Conservation (phyloP, 2,113 vertebrate species). For the Nesogale talazaci region DNA sequence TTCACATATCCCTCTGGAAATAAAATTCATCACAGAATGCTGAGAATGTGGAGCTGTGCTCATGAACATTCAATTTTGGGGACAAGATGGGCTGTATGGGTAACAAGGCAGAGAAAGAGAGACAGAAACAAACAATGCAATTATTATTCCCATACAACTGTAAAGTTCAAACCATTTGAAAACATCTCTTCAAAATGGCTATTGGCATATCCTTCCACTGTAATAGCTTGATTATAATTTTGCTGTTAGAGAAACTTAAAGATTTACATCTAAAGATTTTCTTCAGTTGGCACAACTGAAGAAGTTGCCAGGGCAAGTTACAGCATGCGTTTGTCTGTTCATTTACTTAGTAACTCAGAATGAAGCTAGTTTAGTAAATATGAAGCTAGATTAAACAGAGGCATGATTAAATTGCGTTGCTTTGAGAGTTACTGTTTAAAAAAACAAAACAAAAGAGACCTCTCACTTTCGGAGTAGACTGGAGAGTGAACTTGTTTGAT, state of each 20-base stretch:
- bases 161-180: not conserved
- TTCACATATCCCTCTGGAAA: not conserved
- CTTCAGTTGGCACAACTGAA: not conserved
- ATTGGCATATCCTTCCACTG: not conserved
- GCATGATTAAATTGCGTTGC: not conserved
- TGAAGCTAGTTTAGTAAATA: not conserved
- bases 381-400: not conserved
- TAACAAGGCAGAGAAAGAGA: not conserved
- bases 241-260: not conserved
- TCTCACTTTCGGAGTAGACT: not conserved
- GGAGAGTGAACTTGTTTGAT: not conserved
- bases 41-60: not conserved
- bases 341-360: constrained; percentile 27
- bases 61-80: not conserved
- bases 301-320: too few relatives aligned
- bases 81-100: too few relatives aligned
- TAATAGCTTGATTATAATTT: not conserved
- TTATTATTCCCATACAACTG: not conserved
- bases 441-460: constrained; percentile 52
- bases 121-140: not conserved
- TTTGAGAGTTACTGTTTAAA: not conserved
- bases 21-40: not conserved
- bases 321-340: not conserved
- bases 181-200: not conserved
- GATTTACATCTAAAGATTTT: not conserved